Evolutionary conservation across 2,888 invertebrate species (phyloP), one percentile per base, ranked within the genome.

Genomic region (Marronus borbonicus): DNA sequence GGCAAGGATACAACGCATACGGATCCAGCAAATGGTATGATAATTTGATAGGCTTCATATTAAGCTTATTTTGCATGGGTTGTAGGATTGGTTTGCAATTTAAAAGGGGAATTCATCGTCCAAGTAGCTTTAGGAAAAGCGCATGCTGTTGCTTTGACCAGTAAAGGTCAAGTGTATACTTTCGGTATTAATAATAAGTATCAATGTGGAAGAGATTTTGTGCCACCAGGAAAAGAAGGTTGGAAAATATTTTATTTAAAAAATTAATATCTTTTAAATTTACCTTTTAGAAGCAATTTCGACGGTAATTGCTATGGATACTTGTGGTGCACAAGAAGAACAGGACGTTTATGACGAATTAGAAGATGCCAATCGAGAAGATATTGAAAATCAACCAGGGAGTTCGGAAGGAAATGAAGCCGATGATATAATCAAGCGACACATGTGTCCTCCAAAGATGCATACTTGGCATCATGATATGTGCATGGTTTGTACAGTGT

Each of bases 161-260:
- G 92, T 82, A 95, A 95, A 86, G 99, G 99, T 0, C 94, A 95
- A 83, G 93, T 98, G 2, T 98, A 94, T 87, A 97, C 98, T 0
- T 98, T 98, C 88, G 99, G 99, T 4, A 95, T 98, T 80, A 99
- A 99, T 88, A 98, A 99, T 87, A 97, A 98, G 87, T 98, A 98
- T 0, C 99, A 99, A 86, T 99, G 99, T 89, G 99, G 99, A 3
- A 90, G 98, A 81, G 96, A 96, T 83, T 96, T 95, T 85, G 82
- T 91, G 55, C 87, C 89, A n/a, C 90, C 91, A 81, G 89, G 90
- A 17, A 91, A 91, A 87, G 93, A 93, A 87, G 92, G 92, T 90
- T 85, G 89, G 88, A 74, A 49, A 65, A 76, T 77, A 65, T 64
- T 52, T 7, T 60, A 1, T 60, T 77, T 68, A 28, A 36, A 36